Percentiles rank a stretch among this genome's conserved stretches.
These are phyloP conservation scores for Zaprionus ornatus DNA, from an alignment of 1,140 invertebrate species.

Conservation along the genomic window DNA sequence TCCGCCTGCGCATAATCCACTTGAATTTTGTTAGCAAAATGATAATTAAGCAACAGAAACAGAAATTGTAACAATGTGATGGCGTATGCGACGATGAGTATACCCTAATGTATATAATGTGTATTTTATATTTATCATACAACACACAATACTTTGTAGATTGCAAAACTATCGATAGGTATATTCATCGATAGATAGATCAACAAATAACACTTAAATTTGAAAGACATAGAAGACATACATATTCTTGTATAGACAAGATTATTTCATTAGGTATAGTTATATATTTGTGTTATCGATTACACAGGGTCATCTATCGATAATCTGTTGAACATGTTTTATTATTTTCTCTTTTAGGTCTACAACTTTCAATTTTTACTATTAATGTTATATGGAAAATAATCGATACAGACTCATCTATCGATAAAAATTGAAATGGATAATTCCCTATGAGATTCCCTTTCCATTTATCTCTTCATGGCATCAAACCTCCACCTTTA, in stretches of 20 bases:
- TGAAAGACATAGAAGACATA: no score
- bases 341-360: no score
- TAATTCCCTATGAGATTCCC: neutral
- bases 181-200: neutral
- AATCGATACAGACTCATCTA: neutral
- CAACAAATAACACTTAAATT: no score
- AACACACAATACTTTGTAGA: neutral
- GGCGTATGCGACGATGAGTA: neutral
- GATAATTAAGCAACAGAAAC: conserved; percentile 46
- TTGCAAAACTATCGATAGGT: neutral
- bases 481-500: neutral
- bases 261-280: no score
- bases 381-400: no score
- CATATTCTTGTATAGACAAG: no score
- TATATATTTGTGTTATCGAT: no score
- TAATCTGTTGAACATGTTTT: no score
- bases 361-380: no score
- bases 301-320: no score
- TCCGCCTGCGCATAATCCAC: conserved; percentile 34
- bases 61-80: neutral
- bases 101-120: conserved; percentile 14
- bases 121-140: neutral
- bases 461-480: neutral
- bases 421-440: neutral
- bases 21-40: conserved; percentile 49